Evolutionary conservation across 35 echinoderm and acorn worm genomes (phyloP).

Genomic region (Patiria miniata): DNA sequence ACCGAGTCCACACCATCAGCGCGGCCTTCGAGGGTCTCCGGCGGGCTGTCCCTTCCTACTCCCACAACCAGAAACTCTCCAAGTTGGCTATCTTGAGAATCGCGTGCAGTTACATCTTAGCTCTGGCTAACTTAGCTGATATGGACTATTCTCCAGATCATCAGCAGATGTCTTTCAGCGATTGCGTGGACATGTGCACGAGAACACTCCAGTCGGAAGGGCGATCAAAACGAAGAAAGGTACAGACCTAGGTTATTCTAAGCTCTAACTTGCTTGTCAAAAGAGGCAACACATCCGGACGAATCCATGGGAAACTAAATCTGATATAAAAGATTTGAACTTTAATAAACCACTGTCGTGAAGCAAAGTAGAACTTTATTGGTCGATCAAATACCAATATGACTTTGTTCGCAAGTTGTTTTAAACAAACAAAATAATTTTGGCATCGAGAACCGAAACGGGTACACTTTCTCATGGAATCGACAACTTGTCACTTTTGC

Average conservation of each 20-base stretch:
- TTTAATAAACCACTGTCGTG: too few relatives aligned
- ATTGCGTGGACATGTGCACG: conserved; percentile 95
- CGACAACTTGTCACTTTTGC: too few relatives aligned
- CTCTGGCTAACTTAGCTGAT: conserved; percentile 87
- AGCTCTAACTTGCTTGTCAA: too few relatives aligned
- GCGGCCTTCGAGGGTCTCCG: conserved; percentile 97
- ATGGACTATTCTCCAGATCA: conserved; percentile 80
- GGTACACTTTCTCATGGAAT: too few relatives aligned
- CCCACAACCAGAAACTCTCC: conserved; percentile 98
- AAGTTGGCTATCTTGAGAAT: conserved; percentile 96
- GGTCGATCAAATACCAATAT: too few relatives aligned
- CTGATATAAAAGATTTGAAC: too few relatives aligned
- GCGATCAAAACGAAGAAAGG: conserved; percentile 92
- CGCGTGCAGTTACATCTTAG: conserved; percentile 97
- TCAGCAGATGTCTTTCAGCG: conserved; percentile 71
- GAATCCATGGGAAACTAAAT: too few relatives aligned
- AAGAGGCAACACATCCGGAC: too few relatives aligned
- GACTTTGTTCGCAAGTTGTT: too few relatives aligned
- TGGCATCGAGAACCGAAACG: too few relatives aligned
- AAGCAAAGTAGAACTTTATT: too few relatives aligned
- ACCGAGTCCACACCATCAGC: conserved; percentile 96
- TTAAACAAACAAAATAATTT: too few relatives aligned
- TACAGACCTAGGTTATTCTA: conserved; percentile 34
- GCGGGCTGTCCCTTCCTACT: conserved; percentile 97
- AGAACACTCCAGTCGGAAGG: conserved; percentile 92